These are phyloP conservation scores for Lepilemur septentrionalis DNA, from an alignment of 2,797 vertebrate genomes.

Conservation along the genomic window DNA sequence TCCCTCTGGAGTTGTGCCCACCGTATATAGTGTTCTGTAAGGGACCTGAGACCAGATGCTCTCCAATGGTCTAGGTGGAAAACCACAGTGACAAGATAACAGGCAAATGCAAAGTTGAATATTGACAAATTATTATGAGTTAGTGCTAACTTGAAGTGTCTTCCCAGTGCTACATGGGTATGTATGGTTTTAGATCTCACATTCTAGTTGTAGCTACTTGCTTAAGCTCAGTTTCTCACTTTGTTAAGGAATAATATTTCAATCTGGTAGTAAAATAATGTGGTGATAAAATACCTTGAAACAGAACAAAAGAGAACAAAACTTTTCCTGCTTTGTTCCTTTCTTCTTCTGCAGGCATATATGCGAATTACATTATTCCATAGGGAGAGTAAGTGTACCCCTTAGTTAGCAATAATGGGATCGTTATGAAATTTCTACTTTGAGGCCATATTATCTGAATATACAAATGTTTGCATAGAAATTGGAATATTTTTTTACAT, in stretches of 20 bases:
- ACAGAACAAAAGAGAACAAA: not conserved
- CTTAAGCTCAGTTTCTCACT: not conserved
- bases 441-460: not conserved
- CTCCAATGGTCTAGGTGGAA: not conserved
- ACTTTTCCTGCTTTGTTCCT: not conserved
- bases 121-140: not conserved
- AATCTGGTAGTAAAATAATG: not conserved
- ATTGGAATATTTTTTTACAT: not conserved
- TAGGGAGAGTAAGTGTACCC: not conserved
- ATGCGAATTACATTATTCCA: not conserved
- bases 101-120: not conserved
- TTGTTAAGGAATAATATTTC: not conserved
- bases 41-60: not conserved
- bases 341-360: not conserved
- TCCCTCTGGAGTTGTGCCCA: not conserved
- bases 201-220: not conserved
- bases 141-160: not conserved
- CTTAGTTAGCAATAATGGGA: not conserved
- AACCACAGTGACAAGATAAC: not conserved
- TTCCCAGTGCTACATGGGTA: not conserved
- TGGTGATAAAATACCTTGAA: not conserved
- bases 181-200: not conserved
- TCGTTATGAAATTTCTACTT: not conserved
- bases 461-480: not conserved
- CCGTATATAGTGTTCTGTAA: not conserved